Percentiles rank a stretch among this genome's conserved stretches.
Conservation (phyloP, 1,140 invertebrate genomes). For the Plodia interpunctella region DNA sequence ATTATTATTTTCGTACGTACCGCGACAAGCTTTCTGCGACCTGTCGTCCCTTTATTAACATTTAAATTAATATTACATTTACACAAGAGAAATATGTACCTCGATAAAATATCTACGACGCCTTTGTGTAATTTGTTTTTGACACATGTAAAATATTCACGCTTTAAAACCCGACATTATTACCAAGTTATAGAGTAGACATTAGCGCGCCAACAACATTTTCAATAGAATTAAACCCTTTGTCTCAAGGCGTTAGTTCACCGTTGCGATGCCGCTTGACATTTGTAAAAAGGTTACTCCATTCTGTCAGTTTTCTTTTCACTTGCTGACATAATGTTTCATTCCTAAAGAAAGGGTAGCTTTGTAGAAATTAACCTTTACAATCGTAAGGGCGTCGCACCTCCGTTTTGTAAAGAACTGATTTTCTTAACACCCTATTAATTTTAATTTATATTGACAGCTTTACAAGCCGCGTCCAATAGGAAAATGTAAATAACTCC, state of each 20-base stretch:
- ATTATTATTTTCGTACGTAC: constrained; percentile 41
- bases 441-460: background rate
- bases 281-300: constrained; percentile 72
- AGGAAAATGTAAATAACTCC: background rate
- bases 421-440: background rate
- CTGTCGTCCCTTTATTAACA: constrained; percentile 49
- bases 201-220: constrained; percentile 27
- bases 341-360: constrained; percentile 63
- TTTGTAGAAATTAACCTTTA: constrained; percentile 67
- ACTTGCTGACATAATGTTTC: constrained; percentile 54
- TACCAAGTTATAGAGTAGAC: constrained; percentile 32
- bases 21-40: constrained; percentile 29
- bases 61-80: constrained; percentile 47
- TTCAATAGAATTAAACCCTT: constrained; percentile 62
- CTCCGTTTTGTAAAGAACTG: constrained; percentile 1
- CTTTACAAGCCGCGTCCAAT: background rate
- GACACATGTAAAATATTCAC: constrained; percentile 28
- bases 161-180: constrained; percentile 29
- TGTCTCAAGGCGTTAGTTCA: constrained; percentile 62
- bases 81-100: constrained; percentile 42
- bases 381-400: constrained; percentile 28
- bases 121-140: constrained; percentile 39
- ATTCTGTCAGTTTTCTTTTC: constrained; percentile 64
- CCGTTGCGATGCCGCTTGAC: constrained; percentile 57
- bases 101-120: constrained; percentile 37